These are phyloP conservation scores for Ariopsis seemanni DNA, from an alignment of 2,113 vertebrate genomes.

Conservation along the genomic window DNA sequence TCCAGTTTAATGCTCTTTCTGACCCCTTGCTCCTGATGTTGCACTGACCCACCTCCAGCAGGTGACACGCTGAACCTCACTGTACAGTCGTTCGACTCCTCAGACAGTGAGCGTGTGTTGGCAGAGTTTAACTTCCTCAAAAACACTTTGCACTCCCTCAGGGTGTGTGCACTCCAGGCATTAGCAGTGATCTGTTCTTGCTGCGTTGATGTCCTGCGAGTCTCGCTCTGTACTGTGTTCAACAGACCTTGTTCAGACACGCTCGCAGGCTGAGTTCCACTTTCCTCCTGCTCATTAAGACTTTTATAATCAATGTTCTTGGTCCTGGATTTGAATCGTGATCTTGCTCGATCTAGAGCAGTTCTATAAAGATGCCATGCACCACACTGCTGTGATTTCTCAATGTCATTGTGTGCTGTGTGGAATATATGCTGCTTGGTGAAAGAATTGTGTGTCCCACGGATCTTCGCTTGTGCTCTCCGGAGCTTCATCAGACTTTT, in stretches of 20 bases:
- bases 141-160: constrained; percentile 95
- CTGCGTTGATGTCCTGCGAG: constrained; percentile 30
- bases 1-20: background rate
- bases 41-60: constrained; percentile 57
- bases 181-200: constrained; percentile 59
- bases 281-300: background rate
- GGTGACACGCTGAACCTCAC: constrained; percentile 64
- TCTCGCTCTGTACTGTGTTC: constrained; percentile 5
- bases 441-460: constrained; percentile 38
- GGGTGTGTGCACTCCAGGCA: constrained; percentile 82
- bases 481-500: constrained; percentile 83
- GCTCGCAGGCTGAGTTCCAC: background rate
- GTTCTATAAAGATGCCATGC: constrained; percentile 58
- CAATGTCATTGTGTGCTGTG: background rate
- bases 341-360: constrained; percentile 62
- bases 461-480: constrained; percentile 73
- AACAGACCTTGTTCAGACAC: constrained; percentile 1
- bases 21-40: constrained; percentile 49
- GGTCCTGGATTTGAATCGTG: constrained; percentile 59
- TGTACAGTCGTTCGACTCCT: constrained; percentile 71
- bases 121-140: constrained; percentile 89
- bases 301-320: constrained; percentile 51
- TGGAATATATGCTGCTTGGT: background rate
- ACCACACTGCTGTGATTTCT: constrained; percentile 18
- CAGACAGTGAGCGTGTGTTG: constrained; percentile 71